A percentile compares a stretch with the other conserved stretches of the same genome.
Evolutionary conservation across 2,888 invertebrate species (phyloP).

Genomic region (Anthrax anthrax): DNA sequence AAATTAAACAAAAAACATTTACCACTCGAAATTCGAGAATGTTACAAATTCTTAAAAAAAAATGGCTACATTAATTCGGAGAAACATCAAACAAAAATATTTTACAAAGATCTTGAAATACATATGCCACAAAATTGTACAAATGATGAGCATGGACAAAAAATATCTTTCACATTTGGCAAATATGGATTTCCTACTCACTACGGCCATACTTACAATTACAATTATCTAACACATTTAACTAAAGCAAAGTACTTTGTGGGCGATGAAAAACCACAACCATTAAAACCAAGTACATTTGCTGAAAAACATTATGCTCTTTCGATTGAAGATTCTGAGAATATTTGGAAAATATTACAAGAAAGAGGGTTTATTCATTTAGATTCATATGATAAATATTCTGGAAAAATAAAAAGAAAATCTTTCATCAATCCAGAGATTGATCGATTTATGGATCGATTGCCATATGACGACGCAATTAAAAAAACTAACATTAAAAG

Average conservation of each 20-base stretch:
- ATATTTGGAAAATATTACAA: conserved; percentile 9
- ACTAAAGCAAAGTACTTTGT: conserved; percentile 9
- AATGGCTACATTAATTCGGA: conserved; percentile 2
- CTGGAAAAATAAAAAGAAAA: no score
- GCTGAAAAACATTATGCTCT: conserved; percentile 3
- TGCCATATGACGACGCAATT: no score
- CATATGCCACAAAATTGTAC: conserved; percentile 6
- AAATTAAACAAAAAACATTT: conserved; percentile 1
- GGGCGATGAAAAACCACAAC: conserved; percentile 1
- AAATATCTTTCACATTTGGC: conserved; percentile 5
- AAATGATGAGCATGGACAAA: conserved; percentile 5
- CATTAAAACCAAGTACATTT: conserved; percentile 7
- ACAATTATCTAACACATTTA: conserved; percentile 7
- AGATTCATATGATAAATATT: no score
- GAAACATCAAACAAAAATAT: conserved; percentile 1
- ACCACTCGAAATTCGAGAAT: not conserved
- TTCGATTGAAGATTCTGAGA: not conserved
- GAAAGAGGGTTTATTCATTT: not conserved
- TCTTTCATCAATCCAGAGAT: no score
- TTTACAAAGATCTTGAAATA: conserved; percentile 3
- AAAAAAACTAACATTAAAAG: no score
- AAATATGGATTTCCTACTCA: conserved; percentile 10
- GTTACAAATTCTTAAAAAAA: conserved; percentile 4
- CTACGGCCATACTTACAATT: conserved; percentile 9
- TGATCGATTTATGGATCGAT: no score